Conservation (phyloP, 2,113 vertebrate genomes). For the Gopherus flavomarginatus region DNA sequence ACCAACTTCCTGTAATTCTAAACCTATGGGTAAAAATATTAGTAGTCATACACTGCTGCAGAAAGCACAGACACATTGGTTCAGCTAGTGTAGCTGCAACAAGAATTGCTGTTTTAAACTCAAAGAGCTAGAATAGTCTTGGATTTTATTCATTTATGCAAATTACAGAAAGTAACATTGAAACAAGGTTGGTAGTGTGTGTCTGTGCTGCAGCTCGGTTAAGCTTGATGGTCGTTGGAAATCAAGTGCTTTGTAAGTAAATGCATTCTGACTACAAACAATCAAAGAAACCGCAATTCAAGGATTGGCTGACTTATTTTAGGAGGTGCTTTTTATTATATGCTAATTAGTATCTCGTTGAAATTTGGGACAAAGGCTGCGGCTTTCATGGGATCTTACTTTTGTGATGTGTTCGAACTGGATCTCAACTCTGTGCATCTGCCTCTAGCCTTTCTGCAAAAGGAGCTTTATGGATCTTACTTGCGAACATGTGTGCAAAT, state of each 20-base stretch:
- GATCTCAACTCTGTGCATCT: constrained; percentile 82
- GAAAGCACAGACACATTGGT: constrained; percentile 84
- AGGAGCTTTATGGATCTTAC: constrained; percentile 78
- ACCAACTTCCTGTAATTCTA: constrained; percentile 97
- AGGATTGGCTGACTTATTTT: constrained; percentile 77
- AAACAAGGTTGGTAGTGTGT: constrained; percentile 79
- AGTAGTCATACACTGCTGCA: constrained; percentile 83
- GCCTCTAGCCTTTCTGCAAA: constrained; percentile 72
- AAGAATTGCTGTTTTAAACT: constrained; percentile 75
- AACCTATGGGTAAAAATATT: constrained; percentile 95
- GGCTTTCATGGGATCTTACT: constrained; percentile 54
- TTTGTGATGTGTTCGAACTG: constrained; percentile 43
- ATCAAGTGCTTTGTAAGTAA: constrained; percentile 75
- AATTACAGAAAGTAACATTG: constrained; percentile 79
- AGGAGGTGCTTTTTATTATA: constrained; percentile 55
- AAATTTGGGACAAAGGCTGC: constrained; percentile 60
- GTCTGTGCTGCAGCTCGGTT: constrained; percentile 73
- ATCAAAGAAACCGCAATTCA: constrained; percentile 76
- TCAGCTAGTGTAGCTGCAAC: constrained; percentile 77
- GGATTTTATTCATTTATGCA: constrained; percentile 74
- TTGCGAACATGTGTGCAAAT: constrained; percentile 83
- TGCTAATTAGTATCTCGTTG: constrained; percentile 51
- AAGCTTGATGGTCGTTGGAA: constrained; percentile 72
- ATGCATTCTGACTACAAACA: constrained; percentile 74
- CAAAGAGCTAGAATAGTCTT: constrained; percentile 75